Base-by-base conservation (phyloP, 2,888 invertebrate species). In the Agrochola litura region DNA sequence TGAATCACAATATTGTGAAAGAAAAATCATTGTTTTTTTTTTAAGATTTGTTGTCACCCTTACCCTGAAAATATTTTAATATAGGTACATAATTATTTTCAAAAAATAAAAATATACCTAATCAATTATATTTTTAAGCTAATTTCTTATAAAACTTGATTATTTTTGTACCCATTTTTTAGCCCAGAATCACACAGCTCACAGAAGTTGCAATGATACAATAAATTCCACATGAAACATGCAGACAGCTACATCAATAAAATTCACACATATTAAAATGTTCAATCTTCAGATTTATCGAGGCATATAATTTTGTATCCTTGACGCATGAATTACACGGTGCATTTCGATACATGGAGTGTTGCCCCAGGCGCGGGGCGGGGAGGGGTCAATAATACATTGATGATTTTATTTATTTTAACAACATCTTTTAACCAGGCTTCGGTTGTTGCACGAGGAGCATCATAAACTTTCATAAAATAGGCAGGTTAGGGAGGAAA, bases 371-470 rank as follows among this genome's bases (percentile, higher is more conserved):
- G 52, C 66, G 30, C 9, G 25, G 56, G 64, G 80, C 81, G 6
- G 30, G 9, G 22, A 43, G 60, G 54, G 70, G 60, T 70, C 70
- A 77, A 67, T 73, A 82, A 22, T 76, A 68, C 25, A 14, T 66
- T 73, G 61, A 82, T 69, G 56, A 54, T 63, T 85, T 76, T 80
- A 74, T 80, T 78, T 73, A 56, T 81, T 81, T 49, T 6, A 73
- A 49, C 12, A 41, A 30, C 58, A 22, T 5, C 16, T 43, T 56
- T 16, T 74, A 6, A 14, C 37, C 16, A 5, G 41, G 4, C 43
- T 58, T 25, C 25, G 58, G 25, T n/a, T 25, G 25, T 58, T 58
- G 25, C 16, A 0, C 25, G 1, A 25, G 25, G 58, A 58, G 6
- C 16, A n/a, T 56, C 6, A 25, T 25, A 25, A 25, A 56, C 56